These are phyloP conservation scores for Deroplatys truncata DNA, from an alignment of 2,888 invertebrate species.

Conservation along the genomic window DNA sequence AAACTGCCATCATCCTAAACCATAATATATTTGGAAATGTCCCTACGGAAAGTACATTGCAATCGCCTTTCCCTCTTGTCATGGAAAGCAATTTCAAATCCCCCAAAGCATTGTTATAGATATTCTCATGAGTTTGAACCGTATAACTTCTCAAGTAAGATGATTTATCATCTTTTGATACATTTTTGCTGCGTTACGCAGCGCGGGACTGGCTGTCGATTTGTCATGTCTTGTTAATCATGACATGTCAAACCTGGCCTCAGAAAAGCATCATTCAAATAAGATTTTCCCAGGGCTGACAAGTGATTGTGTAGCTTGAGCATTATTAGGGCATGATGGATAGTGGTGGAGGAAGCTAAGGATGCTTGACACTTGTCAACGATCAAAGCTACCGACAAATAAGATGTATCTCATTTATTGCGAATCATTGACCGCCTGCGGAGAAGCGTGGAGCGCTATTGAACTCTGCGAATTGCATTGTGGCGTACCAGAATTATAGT, in stretches of 20 bases:
- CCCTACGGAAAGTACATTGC: no score
- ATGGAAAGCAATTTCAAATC: neutral
- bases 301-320: neutral
- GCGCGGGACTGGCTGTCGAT: neutral
- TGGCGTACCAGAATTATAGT: no score
- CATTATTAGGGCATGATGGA: neutral
- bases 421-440: no score
- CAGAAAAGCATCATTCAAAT: neutral
- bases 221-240: neutral
- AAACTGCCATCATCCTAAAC: no score
- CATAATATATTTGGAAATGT: no score
- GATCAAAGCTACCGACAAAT: neutral
- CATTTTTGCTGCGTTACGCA: neutral
- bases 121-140: neutral
- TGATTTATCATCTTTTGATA: neutral
- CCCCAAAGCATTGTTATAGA: neutral
- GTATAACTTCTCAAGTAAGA: neutral
- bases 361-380: neutral
- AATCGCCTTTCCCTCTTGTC: no score
- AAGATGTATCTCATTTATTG: neutral
- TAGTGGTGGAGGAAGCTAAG: neutral
- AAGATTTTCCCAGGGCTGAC: neutral
- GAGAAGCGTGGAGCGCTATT: no score
- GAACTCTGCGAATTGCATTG: no score
- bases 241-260: neutral